phyloP scores from a whole-genome alignment of 2,888 invertebrate genomes.

The Drosophila lacicola region DNA sequence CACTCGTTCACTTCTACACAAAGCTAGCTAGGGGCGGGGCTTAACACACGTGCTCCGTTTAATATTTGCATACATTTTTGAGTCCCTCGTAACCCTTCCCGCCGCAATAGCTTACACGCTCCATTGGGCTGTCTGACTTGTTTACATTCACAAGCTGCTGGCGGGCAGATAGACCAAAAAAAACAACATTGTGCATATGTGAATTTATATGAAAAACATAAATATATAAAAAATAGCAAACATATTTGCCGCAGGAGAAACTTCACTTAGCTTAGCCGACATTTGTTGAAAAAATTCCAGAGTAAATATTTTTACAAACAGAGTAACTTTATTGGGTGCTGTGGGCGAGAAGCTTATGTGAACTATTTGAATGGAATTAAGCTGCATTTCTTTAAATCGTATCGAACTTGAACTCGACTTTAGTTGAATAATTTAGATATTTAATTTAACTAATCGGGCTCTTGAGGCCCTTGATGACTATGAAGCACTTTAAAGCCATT shows the following conservation, averaged over 20 bases:
- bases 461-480: neutral
- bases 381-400: neutral
- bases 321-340: neutral
- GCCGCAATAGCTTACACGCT: conserved; percentile 1
- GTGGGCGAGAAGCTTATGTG: neutral
- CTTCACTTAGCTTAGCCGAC: conserved; percentile 5
- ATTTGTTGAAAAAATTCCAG: conserved; percentile 11
- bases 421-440: neutral
- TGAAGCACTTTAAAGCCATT: neutral
- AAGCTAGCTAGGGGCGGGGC: neutral
- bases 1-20: neutral
- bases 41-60: conserved; percentile 3
- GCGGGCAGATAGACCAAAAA: conserved; percentile 34
- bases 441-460: neutral
- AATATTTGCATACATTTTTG: conserved; percentile 48
- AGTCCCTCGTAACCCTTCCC: neutral
- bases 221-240: neutral
- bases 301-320: conserved; percentile 7
- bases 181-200: conserved; percentile 18
- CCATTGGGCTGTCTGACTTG: conserved; percentile 29
- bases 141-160: conserved; percentile 56
- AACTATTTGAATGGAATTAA: neutral
- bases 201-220: conserved; percentile 12
- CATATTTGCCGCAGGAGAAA: neutral
- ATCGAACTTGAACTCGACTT: neutral